phyloP scores from a whole-genome alignment of 2,797 vertebrate genomes.

The Geotria australis region DNA sequence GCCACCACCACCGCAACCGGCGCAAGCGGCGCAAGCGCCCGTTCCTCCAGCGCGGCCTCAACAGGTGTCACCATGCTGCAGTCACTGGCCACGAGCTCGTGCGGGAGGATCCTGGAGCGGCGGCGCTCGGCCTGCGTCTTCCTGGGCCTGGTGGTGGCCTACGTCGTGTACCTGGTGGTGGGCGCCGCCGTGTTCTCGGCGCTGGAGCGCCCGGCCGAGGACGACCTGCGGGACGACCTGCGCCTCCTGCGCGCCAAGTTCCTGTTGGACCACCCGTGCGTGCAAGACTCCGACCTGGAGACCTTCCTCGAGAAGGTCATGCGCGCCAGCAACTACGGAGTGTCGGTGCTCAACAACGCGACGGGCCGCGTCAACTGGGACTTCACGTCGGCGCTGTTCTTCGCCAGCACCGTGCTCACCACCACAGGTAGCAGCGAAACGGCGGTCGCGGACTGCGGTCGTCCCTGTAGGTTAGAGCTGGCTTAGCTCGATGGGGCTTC shows the following conservation, averaged over 20 bases:
- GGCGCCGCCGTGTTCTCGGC: conserved; percentile 40
- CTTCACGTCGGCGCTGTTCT: conserved; percentile 82
- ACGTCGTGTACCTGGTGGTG: conserved; percentile 29
- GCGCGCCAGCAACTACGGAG: conserved; percentile 72
- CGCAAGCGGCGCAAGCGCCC: too few species aligned
- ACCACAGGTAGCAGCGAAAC: conserved; percentile 72
- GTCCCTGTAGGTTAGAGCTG: too few species aligned
- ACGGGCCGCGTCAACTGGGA: conserved; percentile 87
- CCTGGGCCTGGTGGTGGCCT: conserved; percentile 7
- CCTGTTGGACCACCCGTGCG: conserved; percentile 23
- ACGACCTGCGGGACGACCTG: conserved; percentile 20
- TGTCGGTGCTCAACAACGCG: conserved; percentile 66
- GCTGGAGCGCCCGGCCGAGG: conserved; percentile 41
- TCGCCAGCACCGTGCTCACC: conserved; percentile 74
- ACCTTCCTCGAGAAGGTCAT: conserved; percentile 34
- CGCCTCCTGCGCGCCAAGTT: conserved; percentile 19
- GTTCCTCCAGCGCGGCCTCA: too few species aligned
- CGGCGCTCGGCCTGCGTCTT: neutral
- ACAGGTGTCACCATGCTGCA: neutral
- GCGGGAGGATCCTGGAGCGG: neutral
- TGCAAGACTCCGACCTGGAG: conserved; percentile 22
- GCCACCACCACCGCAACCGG: too few species aligned
- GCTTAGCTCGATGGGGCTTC: too few species aligned
- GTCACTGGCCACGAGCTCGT: neutral
- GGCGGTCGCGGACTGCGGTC: too few species aligned